Conservation (phyloP, 2,797 vertebrate genomes). For the Remorina albescens region DNA sequence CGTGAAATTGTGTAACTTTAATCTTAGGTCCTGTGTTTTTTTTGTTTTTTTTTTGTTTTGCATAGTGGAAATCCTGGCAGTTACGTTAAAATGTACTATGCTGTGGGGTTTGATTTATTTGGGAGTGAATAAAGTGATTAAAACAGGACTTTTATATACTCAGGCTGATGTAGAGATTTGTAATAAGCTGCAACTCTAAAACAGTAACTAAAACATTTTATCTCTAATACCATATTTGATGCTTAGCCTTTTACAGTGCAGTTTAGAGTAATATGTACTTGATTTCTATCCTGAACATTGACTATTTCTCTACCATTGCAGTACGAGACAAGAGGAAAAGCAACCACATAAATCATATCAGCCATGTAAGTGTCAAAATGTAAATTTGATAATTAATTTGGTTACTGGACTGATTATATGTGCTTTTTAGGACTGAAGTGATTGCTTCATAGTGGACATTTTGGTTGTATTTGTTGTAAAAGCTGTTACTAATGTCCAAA, state of each 20-base stretch:
- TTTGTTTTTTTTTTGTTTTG: not conserved
- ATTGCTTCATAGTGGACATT: not conserved
- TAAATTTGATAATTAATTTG: not conserved
- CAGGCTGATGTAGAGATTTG: not conserved
- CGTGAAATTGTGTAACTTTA: not conserved
- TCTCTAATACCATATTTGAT: not conserved
- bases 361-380: conserved; percentile 78
- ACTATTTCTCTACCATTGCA: conserved; percentile 77
- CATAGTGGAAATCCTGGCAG: not conserved
- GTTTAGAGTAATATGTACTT: not conserved
- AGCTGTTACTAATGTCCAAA: not conserved
- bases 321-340: conserved; percentile 98
- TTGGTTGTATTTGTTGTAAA: not conserved
- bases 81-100: not conserved
- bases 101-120: not conserved
- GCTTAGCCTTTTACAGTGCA: not conserved
- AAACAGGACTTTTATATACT: not conserved
- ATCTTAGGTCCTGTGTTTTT: fast-evolving
- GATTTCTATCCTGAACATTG: not conserved
- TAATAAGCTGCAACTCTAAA: not conserved
- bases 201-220: not conserved
- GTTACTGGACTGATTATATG: not conserved
- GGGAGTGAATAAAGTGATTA: too few relatives aligned
- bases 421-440: not conserved
- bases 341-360: conserved; percentile 98